Base-by-base conservation (phyloP, 2,113 vertebrate genomes). In the Campylomormyrus tamandua region DNA sequence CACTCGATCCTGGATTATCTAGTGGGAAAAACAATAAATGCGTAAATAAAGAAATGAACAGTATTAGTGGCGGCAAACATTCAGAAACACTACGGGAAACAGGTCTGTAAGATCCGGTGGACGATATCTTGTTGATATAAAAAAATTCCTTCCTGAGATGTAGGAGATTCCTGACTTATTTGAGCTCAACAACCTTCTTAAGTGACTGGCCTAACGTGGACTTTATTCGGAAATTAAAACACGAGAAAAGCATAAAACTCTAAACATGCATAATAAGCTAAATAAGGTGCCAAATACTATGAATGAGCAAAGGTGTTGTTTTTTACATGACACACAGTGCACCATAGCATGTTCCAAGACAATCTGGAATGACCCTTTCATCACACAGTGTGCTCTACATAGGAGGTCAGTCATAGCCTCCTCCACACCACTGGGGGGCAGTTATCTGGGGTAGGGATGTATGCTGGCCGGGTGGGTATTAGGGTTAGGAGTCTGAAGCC, bases 1-100 rank as follows among this genome's bases (percentile, higher is more conserved):
- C 88, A 96, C 94, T 0, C 96, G 93, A 92, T 96, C 96, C 77
- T 95, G 96, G 90, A 96, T 95, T 80, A 96, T 96, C 96, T 96
- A 91, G 24, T 11, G 3, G 24, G 19, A 89, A 77, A 80, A 70
- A 90, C 77, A 66, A 62, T 77, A 8, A 4, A 87, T 19, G 50
- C 77, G 6, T 53, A 84, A 46, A 56, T 1, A 87, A 31, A 89
- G 4, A 87, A 19, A 52, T 70, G 19, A 45, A 31, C 21, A 27
- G 15, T 46, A 80, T 48, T 85, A 86, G 39, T 10, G 8, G 52
- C 10, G 13, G 52, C n/a, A 49, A 58, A 56, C 31, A 52, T 88
- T 21, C 7, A 3, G 21, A 6, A 17, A 52, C 27, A 17, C 45
- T 6, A 48, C 1, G 45, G 45, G 42, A 85, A n/a, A 9, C 85